phyloP scores from a whole-genome alignment of 1,140 invertebrate genomes.

The Apocrypta bakeri region DNA sequence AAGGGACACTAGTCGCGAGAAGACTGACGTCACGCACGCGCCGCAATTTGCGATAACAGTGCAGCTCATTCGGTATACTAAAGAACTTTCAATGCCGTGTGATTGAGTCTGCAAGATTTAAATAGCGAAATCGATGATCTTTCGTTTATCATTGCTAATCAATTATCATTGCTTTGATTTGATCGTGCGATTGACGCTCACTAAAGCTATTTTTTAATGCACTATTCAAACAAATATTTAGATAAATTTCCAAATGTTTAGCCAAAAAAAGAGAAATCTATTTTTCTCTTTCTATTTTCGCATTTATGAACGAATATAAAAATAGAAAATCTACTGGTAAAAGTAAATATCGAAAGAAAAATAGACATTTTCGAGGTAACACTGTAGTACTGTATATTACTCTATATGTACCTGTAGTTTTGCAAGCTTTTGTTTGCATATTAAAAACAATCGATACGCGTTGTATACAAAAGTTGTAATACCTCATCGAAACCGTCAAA shows the following conservation, averaged over 20 bases:
- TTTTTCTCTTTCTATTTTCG: too few relatives aligned
- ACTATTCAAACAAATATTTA: too few relatives aligned
- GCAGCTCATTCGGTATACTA: constrained; percentile 53
- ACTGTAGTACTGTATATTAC: neutral
- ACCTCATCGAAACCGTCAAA: too few relatives aligned
- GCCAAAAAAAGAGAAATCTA: too few relatives aligned
- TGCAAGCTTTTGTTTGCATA: neutral
- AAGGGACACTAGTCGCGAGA: constrained; percentile 41
- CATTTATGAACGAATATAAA: neutral
- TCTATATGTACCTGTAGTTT: neutral
- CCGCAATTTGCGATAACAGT: constrained; percentile 1
- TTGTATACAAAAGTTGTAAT: too few relatives aligned
- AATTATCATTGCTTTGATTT: too few relatives aligned
- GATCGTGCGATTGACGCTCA: too few relatives aligned
- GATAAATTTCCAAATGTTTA: too few relatives aligned
- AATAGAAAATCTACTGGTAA: neutral
- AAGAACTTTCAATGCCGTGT: neutral
- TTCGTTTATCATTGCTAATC: too few relatives aligned
- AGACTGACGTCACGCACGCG: constrained; percentile 50
- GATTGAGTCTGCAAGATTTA: neutral
- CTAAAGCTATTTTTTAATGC: too few relatives aligned
- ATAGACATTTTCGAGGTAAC: neutral
- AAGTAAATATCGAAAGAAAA: neutral
- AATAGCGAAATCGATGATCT: too few relatives aligned
- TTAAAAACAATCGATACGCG: neutral